Evolutionary conservation across 1,140 invertebrate genomes (phyloP), one percentile per base, ranked within the genome.

Genomic region (Lordiphosa mommai): DNA sequence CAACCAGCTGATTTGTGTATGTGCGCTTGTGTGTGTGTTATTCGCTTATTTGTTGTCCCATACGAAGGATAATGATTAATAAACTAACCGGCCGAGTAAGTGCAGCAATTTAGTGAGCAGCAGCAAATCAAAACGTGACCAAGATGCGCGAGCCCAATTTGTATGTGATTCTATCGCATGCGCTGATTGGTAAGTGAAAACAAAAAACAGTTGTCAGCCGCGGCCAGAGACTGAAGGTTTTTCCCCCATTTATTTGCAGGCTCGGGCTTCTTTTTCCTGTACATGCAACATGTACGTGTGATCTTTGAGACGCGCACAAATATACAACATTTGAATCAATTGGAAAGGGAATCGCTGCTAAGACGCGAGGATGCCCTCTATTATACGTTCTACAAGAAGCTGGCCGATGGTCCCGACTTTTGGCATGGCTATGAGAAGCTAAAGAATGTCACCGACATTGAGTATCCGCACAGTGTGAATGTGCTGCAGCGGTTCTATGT

Each of bases 341-440:
- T 88, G 52, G 87, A 87, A 38, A 61, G 86, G 6, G 87, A 88
- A 51, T 66, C 79, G 1, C 40, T 86, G 36, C 40, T 89, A n/a
- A 61, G 74, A 1, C 67, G 70, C 17, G 86, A 89, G 48, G 85
- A 88, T 60, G 87, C 88, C 14, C 58, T 89, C 0, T 88, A 89
- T 40, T 88, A 84, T 48, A 85, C 80, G 20, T 88, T 88, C 68
- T 89, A 89, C 66, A 88, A 89, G 48, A 85, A 74, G 14, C 49
- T 89, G n/a, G 68, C 66, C 14, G 82, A 88, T 1, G 80, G 79
- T 0, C 64, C 71, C 0, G 61, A 76, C 38, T 88, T 89, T 40
- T 79, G 69, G 70, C 56, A 68, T 27, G 87, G 88, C 44, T 84
- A 84, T n/a, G 64, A 84, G 38, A 61, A 84, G 44, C 44, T 89